Percentiles rank a stretch among this genome's conserved stretches.
Conservation (phyloP, 1,140 invertebrate genomes). For the Oedothorax gibbosus region DNA sequence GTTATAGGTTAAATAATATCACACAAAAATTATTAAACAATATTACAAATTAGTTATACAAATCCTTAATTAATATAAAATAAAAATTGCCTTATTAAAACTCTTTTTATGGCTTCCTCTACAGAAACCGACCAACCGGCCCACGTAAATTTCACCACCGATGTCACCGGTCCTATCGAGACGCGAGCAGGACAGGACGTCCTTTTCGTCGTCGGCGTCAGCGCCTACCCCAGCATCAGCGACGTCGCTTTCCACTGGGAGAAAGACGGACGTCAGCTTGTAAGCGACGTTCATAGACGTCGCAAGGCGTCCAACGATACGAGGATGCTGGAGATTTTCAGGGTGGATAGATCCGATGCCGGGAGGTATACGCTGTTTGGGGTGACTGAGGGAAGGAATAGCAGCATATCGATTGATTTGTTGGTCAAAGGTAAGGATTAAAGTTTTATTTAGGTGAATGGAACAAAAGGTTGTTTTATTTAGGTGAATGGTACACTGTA, state of each 20-base stretch:
- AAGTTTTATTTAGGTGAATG: not conserved
- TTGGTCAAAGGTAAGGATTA: conserved; percentile 44
- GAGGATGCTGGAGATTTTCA: conserved; percentile 22
- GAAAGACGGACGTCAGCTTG: conserved; percentile 48
- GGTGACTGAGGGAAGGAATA: conserved; percentile 37
- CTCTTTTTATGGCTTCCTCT: not conserved
- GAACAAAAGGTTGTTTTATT: too few species aligned
- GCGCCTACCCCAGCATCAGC: conserved; percentile 52
- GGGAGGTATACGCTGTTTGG: conserved; percentile 50
- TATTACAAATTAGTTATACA: too few species aligned
- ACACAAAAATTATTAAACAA: too few species aligned
- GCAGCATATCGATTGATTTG: conserved; percentile 50
- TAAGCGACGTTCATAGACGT: conserved; percentile 17
- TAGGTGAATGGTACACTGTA: too few species aligned
- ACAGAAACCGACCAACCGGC: conserved; percentile 39
- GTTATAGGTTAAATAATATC: too few species aligned
- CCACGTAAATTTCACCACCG: conserved; percentile 62
- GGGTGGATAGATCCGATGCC: conserved; percentile 36
- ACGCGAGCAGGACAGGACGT: conserved; percentile 55
- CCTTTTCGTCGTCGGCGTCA: conserved; percentile 53
- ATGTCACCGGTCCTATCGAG: conserved; percentile 39
- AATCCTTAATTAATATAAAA: too few species aligned
- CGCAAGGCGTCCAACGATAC: conserved; percentile 11
- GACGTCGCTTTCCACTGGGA: conserved; percentile 57
- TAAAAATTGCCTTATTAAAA: too few species aligned